Percentiles rank a stretch among this genome's conserved stretches.
Conservation (phyloP, 2,888 invertebrate genomes). For the Sipha maydis region DNA sequence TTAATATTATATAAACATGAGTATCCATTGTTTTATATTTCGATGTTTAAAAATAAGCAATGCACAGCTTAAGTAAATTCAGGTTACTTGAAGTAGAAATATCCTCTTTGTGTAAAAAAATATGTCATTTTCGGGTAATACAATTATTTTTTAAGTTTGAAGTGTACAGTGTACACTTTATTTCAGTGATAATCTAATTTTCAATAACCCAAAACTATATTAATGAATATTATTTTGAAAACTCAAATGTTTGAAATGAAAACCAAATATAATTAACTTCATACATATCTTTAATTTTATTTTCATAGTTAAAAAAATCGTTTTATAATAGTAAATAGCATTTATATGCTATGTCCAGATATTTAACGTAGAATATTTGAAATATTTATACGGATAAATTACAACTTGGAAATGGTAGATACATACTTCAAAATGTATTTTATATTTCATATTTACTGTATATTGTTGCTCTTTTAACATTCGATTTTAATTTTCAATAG, state of each 20-base stretch:
- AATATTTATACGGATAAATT: neutral
- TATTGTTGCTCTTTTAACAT: neutral
- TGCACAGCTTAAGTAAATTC: slow-evolving; percentile 2
- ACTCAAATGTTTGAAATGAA: slow-evolving; percentile 1
- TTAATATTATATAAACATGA: neutral
- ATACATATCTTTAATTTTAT: neutral
- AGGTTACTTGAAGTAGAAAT: slow-evolving; percentile 6
- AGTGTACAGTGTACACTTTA: neutral
- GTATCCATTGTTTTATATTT: neutral
- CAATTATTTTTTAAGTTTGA: slow-evolving; percentile 7
- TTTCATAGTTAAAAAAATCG: neutral
- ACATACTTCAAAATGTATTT: too few species aligned
- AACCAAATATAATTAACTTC: slow-evolving; percentile 5
- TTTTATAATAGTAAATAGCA: neutral
- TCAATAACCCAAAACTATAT: neutral
- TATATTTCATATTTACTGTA: too few species aligned
- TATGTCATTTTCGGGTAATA: neutral
- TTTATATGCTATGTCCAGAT: neutral
- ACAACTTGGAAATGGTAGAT: too few species aligned
- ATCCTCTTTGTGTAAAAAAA: slow-evolving; percentile 19
- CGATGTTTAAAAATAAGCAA: neutral
- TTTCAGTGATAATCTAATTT: slow-evolving; percentile 37
- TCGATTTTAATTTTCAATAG: neutral
- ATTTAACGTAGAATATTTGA: neutral
- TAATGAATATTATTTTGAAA: slow-evolving; percentile 21